Conservation (phyloP, 2,797 vertebrate species). For the Anguilla pacifica region DNA sequence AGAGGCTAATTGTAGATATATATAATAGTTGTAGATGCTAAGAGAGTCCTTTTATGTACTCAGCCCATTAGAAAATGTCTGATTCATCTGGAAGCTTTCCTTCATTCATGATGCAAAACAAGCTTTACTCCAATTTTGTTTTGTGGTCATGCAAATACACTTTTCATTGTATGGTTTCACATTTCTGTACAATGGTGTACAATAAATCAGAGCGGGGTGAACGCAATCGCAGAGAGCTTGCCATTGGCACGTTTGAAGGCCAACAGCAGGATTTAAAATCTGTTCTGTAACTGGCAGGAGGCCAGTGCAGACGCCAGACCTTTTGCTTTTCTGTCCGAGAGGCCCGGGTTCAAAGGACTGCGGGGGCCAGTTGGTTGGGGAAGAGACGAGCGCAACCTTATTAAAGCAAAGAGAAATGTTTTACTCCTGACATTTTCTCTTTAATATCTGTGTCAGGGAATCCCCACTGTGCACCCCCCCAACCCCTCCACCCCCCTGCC, state of each 20-base stretch:
- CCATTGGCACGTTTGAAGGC: no score
- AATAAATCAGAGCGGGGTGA: neutral
- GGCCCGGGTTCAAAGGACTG: neutral
- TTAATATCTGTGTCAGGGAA: neutral
- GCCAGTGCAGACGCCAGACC: no score
- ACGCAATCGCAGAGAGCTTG: neutral
- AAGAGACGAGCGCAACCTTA: neutral
- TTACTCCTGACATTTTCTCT: neutral
- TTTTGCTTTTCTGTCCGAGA: neutral
- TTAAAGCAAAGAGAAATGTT: neutral
- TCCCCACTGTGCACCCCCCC: neutral
- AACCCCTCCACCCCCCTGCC: slow-evolving; percentile 10
- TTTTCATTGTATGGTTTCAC: neutral
- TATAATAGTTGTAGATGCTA: neutral
- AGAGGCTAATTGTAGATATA: slow-evolving; percentile 5
- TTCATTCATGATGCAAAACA: neutral
- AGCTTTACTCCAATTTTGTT: neutral
- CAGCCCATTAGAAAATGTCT: neutral
- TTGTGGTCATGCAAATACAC: neutral
- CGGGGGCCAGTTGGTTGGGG: neutral
- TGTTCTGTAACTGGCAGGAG: no score
- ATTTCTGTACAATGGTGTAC: neutral
- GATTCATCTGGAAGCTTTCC: neutral
- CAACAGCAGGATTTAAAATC: no score
- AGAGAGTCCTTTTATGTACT: neutral